Base-by-base conservation (phyloP, 1,140 invertebrate species). In the Nixonia krombeini region DNA sequence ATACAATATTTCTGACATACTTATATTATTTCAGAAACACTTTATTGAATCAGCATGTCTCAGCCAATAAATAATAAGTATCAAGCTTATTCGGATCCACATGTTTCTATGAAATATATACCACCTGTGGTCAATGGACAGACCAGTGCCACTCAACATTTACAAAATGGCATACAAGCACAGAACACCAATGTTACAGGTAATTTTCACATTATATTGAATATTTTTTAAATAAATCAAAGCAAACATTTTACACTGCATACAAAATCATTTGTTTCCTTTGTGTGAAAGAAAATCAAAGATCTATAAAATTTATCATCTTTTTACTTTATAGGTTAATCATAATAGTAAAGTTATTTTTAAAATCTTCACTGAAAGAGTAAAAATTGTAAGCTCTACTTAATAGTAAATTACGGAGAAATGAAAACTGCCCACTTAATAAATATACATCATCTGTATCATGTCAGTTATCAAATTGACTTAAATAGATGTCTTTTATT, bases 161-260 rank as follows among this genome's bases (percentile, higher is more conserved):
- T 71, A 51, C 81, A 82, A 51, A 83, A 82, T 76, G 80, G 81
- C 31, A 76, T 75, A 67, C 80, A 77, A 46, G 56, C 75, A 38
- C 46, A 69, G 44, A 61, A 73, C 61, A 78, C 67, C 28, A 78
- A 82, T 66, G 67, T 74, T 28, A 72, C 75, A 51, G 80, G 79
- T 79, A 75, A 70, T 38, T 50, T 37, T 42, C 4, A 31, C 8
- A 44, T 15, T n/a, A 51, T 3, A 29, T 52, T 13, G 12, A 38
- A 29, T 33, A 46, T 26, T 9, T 38, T 38, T 38, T n/a, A n/a
- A n/a, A n/a, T n/a, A n/a, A n/a, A n/a, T n/a, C n/a, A n/a, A n/a
- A n/a, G n/a, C n/a, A n/a, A n/a, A n/a, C n/a, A n/a, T n/a, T n/a
- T n/a, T n/a, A n/a, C n/a, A n/a, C n/a, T n/a, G n/a, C n/a, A n/a